Evolutionary conservation across 2,113 vertebrate genomes (phyloP).

Genomic region (Deroptyus accipitrinus): DNA sequence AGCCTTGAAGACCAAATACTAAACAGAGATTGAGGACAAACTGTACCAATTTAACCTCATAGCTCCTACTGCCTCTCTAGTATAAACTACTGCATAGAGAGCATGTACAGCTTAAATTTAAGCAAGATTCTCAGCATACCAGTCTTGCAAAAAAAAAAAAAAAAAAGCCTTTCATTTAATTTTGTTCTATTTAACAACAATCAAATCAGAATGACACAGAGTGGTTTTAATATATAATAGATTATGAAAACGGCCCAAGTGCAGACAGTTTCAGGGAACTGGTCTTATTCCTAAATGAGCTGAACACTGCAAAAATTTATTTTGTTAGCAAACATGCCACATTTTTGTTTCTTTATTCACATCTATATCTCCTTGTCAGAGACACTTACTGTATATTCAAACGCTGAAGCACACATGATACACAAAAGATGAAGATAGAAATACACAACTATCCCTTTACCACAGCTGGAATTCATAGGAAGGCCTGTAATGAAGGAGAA

Average conservation of each 20-base stretch:
- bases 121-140: background rate
- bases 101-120: background rate
- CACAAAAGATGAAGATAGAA: background rate
- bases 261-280: background rate
- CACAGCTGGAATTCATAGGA: background rate
- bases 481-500: background rate
- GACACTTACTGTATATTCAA: background rate
- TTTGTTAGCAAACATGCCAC: background rate
- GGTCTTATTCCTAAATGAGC: background rate
- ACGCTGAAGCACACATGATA: background rate
- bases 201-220: background rate
- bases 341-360: background rate
- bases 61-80: background rate
- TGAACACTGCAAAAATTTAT: background rate
- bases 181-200: background rate
- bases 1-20: background rate
- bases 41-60: background rate
- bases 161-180: background rate
- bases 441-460: background rate
- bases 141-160: background rate
- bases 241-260: fast-evolving
- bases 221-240: background rate
- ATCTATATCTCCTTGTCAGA: background rate
- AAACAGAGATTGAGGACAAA: background rate
- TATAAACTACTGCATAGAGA: background rate